phyloP scores from a whole-genome alignment of 2,797 vertebrate genomes.

The Micropoecilia bifurca region DNA sequence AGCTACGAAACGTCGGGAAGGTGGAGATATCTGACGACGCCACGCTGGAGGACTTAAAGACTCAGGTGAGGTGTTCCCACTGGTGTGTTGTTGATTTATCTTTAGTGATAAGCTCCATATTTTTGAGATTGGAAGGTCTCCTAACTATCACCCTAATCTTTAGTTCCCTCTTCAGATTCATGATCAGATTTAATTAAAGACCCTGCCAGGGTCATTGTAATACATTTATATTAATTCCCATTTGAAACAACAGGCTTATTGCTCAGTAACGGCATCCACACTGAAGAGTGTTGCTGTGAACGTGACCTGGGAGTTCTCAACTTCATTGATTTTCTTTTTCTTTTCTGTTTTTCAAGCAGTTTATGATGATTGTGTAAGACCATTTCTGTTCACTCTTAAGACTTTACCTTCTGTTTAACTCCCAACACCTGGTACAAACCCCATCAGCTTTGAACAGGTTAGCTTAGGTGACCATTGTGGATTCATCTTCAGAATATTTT shows the following conservation, averaged over 20 bases:
- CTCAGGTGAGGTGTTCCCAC: conserved; percentile 82
- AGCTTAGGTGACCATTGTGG: neutral
- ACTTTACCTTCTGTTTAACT: neutral
- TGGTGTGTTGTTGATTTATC: neutral
- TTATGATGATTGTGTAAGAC: too few species aligned
- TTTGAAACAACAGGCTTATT: neutral
- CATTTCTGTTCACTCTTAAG: neutral
- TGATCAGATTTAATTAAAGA: too few species aligned
- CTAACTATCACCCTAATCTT: neutral
- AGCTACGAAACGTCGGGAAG: conserved; percentile 81
- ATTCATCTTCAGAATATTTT: neutral
- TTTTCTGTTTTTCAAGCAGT: too few species aligned
- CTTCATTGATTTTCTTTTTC: neutral
- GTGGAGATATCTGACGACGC: conserved; percentile 90
- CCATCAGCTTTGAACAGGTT: neutral
- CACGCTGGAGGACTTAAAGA: conserved; percentile 88
- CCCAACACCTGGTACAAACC: neutral
- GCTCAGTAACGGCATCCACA: neutral
- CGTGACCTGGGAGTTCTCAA: neutral
- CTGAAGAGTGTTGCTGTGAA: neutral
- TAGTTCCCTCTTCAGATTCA: neutral
- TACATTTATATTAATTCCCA: neutral
- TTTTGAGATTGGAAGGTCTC: neutral
- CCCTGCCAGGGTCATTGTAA: too few species aligned
- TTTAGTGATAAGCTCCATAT: neutral